These are phyloP conservation scores for Masticophis lateralis DNA, from an alignment of 2,797 vertebrate genomes.

Conservation along the genomic window DNA sequence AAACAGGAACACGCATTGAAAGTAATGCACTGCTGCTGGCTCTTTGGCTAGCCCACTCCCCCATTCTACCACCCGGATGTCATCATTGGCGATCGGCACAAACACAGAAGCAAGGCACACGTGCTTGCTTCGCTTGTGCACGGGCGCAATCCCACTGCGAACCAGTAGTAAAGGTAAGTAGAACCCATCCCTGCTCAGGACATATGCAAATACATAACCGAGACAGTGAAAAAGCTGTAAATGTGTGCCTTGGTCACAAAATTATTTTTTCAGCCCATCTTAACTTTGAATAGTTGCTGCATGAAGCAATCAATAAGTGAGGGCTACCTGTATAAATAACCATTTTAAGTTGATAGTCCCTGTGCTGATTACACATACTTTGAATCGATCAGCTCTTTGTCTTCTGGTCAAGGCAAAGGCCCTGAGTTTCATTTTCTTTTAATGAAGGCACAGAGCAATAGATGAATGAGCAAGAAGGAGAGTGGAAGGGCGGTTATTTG, in stretches of 20 bases:
- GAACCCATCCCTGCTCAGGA: not conserved
- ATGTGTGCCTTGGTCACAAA: not conserved
- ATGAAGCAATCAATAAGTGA: not conserved
- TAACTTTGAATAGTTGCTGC: not conserved
- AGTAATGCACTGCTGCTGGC: not conserved
- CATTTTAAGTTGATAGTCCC: not conserved
- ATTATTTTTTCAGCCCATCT: not conserved
- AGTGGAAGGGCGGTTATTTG: not conserved
- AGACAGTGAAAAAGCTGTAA: not conserved
- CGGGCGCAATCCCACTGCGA: accelerated
- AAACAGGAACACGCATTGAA: not conserved
- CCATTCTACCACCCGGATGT: not conserved
- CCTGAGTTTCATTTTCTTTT: not conserved
- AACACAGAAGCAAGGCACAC: too few species aligned
- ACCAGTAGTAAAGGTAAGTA: too few species aligned
- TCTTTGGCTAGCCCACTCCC: not conserved
- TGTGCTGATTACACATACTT: not conserved
- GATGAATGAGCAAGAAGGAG: not conserved
- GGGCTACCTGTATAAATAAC: not conserved
- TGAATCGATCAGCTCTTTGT: not conserved
- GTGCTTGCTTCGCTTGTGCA: too few species aligned
- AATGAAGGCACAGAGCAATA: not conserved
- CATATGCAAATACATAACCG: not conserved
- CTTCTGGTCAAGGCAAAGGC: not conserved
- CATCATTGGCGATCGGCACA: too few species aligned